Percentiles rank a stretch among this genome's conserved stretches.
phyloP scores from a whole-genome alignment of 1,140 invertebrate species.

The Aporrectodea caliginosa region DNA sequence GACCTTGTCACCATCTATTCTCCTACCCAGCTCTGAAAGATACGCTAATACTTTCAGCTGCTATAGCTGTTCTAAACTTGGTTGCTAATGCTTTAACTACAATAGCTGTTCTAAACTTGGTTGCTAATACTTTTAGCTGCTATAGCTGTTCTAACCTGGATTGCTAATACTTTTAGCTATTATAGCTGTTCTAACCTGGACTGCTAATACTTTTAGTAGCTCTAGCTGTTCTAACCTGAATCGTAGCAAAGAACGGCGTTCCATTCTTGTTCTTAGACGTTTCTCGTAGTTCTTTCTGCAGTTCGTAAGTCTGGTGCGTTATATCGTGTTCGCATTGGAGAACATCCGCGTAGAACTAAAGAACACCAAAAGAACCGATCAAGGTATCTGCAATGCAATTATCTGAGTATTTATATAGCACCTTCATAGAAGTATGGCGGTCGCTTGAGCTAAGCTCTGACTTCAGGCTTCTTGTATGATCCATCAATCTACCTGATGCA shows the following conservation, averaged over 20 bases:
- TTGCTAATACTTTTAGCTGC: background rate
- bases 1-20: no score
- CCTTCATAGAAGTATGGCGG: no score
- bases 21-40: no score
- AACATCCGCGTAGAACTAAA: background rate
- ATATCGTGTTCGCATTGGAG: background rate
- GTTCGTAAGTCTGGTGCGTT: background rate
- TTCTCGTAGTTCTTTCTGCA: background rate
- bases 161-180: background rate
- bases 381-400: background rate
- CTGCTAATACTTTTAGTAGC: background rate
- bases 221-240: background rate
- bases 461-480: no score
- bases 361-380: background rate
- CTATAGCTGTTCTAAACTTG: background rate
- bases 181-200: background rate
- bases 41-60: no score
- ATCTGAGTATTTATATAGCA: no score
- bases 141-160: background rate
- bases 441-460: no score
- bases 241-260: background rate
- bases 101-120: background rate
- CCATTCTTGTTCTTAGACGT: background rate
- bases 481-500: no score
- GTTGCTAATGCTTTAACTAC: background rate